Evolutionary conservation across 92 coral and sea anemone species (phyloP).

Genomic region (Virgularia gustaviana): DNA sequence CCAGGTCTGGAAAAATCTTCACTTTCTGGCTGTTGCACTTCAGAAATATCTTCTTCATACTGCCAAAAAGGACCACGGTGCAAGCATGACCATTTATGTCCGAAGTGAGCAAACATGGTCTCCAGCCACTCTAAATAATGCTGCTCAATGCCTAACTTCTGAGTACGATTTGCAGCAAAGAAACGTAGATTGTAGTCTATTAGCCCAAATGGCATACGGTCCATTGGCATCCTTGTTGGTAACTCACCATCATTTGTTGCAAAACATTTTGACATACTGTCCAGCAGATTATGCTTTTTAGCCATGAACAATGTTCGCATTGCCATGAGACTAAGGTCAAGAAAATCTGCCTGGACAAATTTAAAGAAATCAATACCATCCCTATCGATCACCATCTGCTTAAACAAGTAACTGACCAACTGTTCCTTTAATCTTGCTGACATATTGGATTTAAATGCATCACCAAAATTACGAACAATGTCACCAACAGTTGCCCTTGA

Average conservation of each 20-base stretch:
- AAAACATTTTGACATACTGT: conserved; percentile 38
- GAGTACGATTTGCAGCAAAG: conserved; percentile 28
- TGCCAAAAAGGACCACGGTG: conserved; percentile 60
- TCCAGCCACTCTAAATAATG: conserved; percentile 49
- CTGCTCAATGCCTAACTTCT: conserved; percentile 48
- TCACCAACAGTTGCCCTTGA: conserved; percentile 12
- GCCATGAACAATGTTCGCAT: conserved; percentile 20
- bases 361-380: conserved; percentile 19
- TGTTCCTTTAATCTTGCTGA: conserved; percentile 12
- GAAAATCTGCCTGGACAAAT: conserved; percentile 39
- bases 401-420: neutral
- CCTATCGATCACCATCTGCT: conserved; percentile 8
- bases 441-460: neutral
- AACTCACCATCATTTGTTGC: conserved; percentile 6
- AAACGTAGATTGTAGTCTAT: conserved; percentile 49
- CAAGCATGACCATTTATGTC: conserved; percentile 55
- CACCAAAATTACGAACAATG: conserved; percentile 4
- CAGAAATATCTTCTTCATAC: conserved; percentile 30
- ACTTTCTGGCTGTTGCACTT: conserved; percentile 10
- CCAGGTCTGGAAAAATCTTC: conserved; percentile 13
- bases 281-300: conserved; percentile 32
- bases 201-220: conserved; percentile 61
- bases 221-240: conserved; percentile 51
- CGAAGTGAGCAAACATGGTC: conserved; percentile 61
- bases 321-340: conserved; percentile 10